Evolutionary conservation across 1,140 invertebrate genomes (phyloP), one percentile per base, ranked within the genome.

Genomic region (Lordiphosa collinella): DNA sequence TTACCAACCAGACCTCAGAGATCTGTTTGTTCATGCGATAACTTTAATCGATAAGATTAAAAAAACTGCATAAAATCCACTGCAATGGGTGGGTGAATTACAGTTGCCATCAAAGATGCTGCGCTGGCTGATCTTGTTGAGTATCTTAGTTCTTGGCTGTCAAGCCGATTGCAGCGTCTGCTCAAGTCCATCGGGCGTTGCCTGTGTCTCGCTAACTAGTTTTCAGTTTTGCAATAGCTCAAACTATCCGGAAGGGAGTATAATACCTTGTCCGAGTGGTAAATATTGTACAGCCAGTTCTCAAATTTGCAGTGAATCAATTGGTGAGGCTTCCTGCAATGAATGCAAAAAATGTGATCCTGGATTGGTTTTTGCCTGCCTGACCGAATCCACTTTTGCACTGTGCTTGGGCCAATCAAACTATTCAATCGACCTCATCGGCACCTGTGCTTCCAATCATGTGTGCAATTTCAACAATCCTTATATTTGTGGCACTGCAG

Each of bases 21-120:
- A n/a, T n/a, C n/a, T n/a, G n/a, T n/a, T n/a, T n/a, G n/a, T n/a
- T n/a, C n/a, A n/a, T n/a, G n/a, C n/a, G n/a, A n/a, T n/a, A n/a
- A n/a, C n/a, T n/a, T n/a, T n/a, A n/a, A n/a, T n/a, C n/a, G n/a
- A 66, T 66, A 66, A 65, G 63, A 67, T 57, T 37, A 43, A 10
- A 14, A 22, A 16, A 35, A 41, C 5, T 2, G 51, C 46, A 63
- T 63, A 65, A 54, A 65, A n/a, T 6, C 12, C 4, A 13, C 10
- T 13, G 5, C 22, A 3, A 5, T 25, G 11, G 13, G 22, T 11
- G 9, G 13, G 11, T n/a, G 36, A 47, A 36, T 8, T 44, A 32
- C 50, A 71, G 48, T 71, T 59, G 7, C 12, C 35, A 4, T 31
- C 31, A 13, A 54, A 72, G 68, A 72, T 72, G 68, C 69, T 47